A percentile compares a stretch with the other conserved stretches of the same genome.
Conservation (phyloP, 1,140 invertebrate genomes). For the Lysiphlebus fabarum region DNA sequence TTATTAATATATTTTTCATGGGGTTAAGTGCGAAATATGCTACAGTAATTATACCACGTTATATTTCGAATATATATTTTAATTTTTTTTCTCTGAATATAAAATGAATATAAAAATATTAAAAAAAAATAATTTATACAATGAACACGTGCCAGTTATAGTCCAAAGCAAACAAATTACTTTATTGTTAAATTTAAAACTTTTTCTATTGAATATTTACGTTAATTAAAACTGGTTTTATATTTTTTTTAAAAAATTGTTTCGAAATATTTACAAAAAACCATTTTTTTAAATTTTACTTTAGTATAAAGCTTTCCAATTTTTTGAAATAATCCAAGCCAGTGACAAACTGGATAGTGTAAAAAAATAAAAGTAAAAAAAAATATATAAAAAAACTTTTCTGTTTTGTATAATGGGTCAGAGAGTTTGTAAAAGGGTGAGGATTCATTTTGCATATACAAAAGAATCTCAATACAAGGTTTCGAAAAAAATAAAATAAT, state of each 20-base stretch:
- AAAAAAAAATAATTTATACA: slow-evolving; percentile 12
- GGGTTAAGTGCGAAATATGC: too few relatives aligned
- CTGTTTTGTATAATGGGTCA: neutral
- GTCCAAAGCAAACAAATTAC: slow-evolving; percentile 16
- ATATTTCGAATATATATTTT: too few relatives aligned
- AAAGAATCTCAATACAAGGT: slow-evolving; percentile 4
- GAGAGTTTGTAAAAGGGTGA: slow-evolving; percentile 14
- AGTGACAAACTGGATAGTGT: neutral
- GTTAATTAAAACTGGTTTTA: slow-evolving; percentile 26
- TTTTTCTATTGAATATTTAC: neutral
- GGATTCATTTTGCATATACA: slow-evolving; percentile 5
- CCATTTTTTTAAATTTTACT: neutral
- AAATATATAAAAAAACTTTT: slow-evolving; percentile 9
- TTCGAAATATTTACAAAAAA: too few relatives aligned
- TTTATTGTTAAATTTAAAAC: neutral
- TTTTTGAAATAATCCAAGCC: slow-evolving; percentile 9
- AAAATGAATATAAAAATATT: neutral
- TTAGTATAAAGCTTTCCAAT: slow-evolving; percentile 16
- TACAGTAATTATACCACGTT: too few relatives aligned
- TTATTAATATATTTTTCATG: too few relatives aligned
- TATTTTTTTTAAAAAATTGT: neutral
- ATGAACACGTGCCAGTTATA: slow-evolving; percentile 29
- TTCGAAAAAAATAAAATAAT: neutral
- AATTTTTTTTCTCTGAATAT: neutral
- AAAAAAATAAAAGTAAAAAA: neutral